A percentile compares a stretch with the other conserved stretches of the same genome.
phyloP scores from a whole-genome alignment of 1,140 invertebrate species.

The Meloidogyne exigua region DNA sequence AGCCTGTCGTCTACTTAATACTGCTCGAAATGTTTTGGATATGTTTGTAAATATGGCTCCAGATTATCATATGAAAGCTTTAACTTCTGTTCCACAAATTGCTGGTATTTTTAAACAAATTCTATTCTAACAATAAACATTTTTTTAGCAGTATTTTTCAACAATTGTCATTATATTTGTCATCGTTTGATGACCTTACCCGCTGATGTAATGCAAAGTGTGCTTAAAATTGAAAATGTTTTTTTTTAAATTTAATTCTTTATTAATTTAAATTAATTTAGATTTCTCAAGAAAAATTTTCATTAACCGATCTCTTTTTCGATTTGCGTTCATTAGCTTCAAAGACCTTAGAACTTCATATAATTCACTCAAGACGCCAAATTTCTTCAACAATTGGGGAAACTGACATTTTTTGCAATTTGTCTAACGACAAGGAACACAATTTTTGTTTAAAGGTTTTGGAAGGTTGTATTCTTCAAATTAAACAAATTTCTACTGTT shows the following conservation, averaged over 20 bases:
- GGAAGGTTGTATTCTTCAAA: constrained; percentile 43
- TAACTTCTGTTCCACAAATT: constrained; percentile 43
- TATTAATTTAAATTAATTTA: neutral
- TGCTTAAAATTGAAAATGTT: constrained; percentile 25
- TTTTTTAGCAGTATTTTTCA: constrained; percentile 53
- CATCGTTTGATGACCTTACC: constrained; percentile 31
- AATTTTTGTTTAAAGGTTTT: constrained; percentile 31
- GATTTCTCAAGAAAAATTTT: constrained; percentile 27
- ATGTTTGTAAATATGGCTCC: constrained; percentile 37
- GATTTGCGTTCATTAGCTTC: constrained; percentile 24
- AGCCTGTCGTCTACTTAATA: constrained; percentile 36
- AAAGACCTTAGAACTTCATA: constrained; percentile 32
- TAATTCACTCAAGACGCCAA: constrained; percentile 26
- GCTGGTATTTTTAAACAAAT: constrained; percentile 23
- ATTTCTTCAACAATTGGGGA: constrained; percentile 36
- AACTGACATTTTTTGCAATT: constrained; percentile 23
- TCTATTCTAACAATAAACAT: too few species aligned
- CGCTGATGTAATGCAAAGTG: constrained; percentile 15
- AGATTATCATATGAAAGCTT: constrained; percentile 37
- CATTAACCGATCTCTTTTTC: constrained; percentile 29
- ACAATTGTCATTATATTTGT: constrained; percentile 45
- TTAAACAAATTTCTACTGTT: constrained; percentile 37
- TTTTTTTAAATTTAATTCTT: constrained; percentile 7
- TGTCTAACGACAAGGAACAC: constrained; percentile 24
- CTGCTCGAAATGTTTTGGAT: constrained; percentile 42